phyloP scores from a whole-genome alignment of 2,888 invertebrate genomes.

The Chirona hameri region DNA sequence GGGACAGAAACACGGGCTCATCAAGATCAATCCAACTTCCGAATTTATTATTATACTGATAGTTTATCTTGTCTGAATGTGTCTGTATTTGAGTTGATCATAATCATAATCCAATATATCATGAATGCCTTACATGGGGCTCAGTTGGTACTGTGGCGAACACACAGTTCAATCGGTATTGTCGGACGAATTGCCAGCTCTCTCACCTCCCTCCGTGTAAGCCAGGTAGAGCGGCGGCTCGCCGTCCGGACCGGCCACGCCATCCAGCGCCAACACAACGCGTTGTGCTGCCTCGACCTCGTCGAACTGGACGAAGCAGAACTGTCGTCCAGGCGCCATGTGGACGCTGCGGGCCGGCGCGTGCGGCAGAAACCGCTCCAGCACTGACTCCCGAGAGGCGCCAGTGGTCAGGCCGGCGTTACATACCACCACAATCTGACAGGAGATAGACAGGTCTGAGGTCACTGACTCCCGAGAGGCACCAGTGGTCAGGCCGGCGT shows the following conservation, averaged over 20 bases:
- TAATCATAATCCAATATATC: no score
- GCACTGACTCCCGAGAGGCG: not conserved
- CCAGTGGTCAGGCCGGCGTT: not conserved
- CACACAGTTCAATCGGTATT: not conserved
- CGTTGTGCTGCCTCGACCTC: not conserved
- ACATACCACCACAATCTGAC: not conserved
- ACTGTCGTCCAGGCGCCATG: slow-evolving; percentile 2
- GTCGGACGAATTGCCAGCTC: not conserved
- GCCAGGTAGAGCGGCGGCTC: not conserved
- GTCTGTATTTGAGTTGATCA: no score
- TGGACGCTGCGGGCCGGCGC: not conserved
- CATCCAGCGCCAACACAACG: not conserved
- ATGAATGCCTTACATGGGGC: no score
- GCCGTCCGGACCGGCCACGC: not conserved
- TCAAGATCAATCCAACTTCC: not conserved
- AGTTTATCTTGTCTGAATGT: no score
- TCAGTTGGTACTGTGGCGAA: no score
- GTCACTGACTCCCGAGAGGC: no score
- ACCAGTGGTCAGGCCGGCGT: no score
- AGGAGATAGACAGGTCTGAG: no score
- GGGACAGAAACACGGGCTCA: not conserved
- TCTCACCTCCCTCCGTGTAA: not conserved
- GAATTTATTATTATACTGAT: not conserved
- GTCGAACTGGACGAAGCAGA: not conserved
- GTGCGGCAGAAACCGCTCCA: not conserved